These are phyloP conservation scores for Siphonodentalium dalli DNA, from an alignment of 2,888 invertebrate genomes.

Conservation along the genomic window DNA sequence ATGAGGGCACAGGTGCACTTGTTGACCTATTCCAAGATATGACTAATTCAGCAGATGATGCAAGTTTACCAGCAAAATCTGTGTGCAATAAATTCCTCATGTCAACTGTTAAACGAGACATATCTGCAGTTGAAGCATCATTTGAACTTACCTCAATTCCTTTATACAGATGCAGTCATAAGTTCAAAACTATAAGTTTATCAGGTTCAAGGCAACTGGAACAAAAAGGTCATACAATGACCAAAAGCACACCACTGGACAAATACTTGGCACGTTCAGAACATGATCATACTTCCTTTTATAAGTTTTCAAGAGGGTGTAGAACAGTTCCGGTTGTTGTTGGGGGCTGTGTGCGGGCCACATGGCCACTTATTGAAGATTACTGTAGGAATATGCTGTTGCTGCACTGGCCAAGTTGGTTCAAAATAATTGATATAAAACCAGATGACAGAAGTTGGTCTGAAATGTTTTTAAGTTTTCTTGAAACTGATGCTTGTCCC, in stretches of 20 bases:
- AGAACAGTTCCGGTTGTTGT: conserved; percentile 27
- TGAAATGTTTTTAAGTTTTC: conserved; percentile 18
- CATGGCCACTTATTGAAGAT: conserved; percentile 32
- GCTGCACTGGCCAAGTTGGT: conserved; percentile 31
- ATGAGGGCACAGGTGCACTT: conserved; percentile 29
- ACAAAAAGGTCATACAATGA: conserved; percentile 9
- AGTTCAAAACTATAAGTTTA: conserved; percentile 29
- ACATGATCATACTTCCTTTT: conserved; percentile 22
- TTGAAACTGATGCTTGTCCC: conserved; percentile 17
- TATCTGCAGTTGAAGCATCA: conserved; percentile 32
- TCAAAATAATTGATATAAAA: conserved; percentile 30
- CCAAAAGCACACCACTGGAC: conserved; percentile 26
- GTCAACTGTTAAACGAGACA: conserved; percentile 31
- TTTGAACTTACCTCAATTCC: conserved; percentile 27
- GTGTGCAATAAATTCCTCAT: conserved; percentile 30
- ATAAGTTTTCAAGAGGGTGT: conserved; percentile 20
- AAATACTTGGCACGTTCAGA: conserved; percentile 22
- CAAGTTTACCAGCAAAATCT: conserved; percentile 8
- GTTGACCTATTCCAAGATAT: conserved; percentile 28
- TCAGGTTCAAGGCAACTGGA: conserved; percentile 28
- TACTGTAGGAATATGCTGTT: conserved; percentile 27
- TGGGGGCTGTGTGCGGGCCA: conserved; percentile 14
- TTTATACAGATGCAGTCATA: conserved; percentile 30
- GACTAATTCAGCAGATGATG: conserved; percentile 10
- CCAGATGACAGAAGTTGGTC: conserved; percentile 22